These are phyloP conservation scores for Ia io DNA, from an alignment of 2,113 vertebrate genomes.

Conservation along the genomic window DNA sequence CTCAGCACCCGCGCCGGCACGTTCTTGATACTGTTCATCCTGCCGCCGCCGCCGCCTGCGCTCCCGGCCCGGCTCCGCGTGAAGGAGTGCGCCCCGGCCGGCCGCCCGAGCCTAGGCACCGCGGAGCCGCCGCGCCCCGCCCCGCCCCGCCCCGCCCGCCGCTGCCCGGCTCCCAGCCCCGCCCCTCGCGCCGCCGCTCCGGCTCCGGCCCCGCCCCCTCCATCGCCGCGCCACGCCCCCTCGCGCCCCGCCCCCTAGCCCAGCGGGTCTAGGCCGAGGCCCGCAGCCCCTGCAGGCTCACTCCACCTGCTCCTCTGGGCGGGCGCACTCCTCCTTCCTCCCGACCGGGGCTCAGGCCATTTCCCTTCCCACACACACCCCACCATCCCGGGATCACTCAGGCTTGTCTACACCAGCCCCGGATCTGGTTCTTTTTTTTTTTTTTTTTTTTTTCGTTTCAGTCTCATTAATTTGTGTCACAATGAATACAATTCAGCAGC, in stretches of 20 bases:
- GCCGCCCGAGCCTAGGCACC: constrained; percentile 38
- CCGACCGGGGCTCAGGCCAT: not conserved
- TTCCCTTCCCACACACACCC: too few relatives aligned
- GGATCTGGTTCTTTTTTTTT: not conserved
- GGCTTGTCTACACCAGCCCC: not conserved
- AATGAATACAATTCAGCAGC: not conserved
- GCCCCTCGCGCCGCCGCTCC: not conserved
- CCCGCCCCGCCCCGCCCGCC: not conserved
- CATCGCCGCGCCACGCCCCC: not conserved
- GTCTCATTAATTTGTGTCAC: not conserved
- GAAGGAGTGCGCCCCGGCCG: not conserved
- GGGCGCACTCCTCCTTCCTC: not conserved
- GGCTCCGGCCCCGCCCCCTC: not conserved
- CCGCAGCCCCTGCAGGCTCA: not conserved
- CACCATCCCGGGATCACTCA: rapidly evolving
- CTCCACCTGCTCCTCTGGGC: too few relatives aligned
- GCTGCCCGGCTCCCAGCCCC: not conserved
- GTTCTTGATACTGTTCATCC: constrained; percentile 91
- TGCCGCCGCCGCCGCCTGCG: not conserved
- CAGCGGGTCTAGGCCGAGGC: rapidly evolving
- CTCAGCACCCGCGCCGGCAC: constrained; percentile 90
- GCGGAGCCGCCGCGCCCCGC: not conserved
- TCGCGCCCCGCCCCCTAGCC: not conserved
- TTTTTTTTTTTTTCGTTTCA: not conserved
- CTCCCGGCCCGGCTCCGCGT: not conserved